Conservation (phyloP, 2,888 invertebrate species). For the Eubasilissa splendida region DNA sequence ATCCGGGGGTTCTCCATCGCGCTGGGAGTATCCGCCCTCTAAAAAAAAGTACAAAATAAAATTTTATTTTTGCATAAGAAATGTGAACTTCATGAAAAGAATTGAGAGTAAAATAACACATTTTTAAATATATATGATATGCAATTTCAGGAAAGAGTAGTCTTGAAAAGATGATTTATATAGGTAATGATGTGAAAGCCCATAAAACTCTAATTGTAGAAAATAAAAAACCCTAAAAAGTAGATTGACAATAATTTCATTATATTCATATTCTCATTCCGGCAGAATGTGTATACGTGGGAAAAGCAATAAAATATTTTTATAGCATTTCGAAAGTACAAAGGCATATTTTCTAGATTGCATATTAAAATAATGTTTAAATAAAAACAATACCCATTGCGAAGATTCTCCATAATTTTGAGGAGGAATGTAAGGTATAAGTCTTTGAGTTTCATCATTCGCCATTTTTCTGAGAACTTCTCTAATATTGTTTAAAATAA, state of each 20-base stretch:
- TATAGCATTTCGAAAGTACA: neutral
- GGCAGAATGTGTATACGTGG: neutral
- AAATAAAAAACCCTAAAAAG: too few relatives aligned
- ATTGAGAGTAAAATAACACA: too few relatives aligned
- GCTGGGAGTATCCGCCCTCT: conserved; percentile 67
- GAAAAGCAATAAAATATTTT: neutral
- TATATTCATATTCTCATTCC: too few relatives aligned
- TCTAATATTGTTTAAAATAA: too few relatives aligned
- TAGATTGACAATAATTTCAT: too few relatives aligned
- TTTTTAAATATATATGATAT: too few relatives aligned
- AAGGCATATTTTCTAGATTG: neutral
- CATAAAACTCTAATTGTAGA: too few relatives aligned
- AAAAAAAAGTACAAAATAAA: conserved; percentile 56
- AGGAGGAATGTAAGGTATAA: conserved; percentile 46
- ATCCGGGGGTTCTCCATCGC: conserved; percentile 70
- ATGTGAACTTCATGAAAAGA: too few relatives aligned
- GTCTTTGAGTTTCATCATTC: conserved; percentile 30
- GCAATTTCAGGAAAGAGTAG: too few relatives aligned
- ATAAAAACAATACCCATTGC: conserved; percentile 25
- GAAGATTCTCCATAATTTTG: conserved; percentile 39
- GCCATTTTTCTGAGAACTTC: conserved; percentile 2
- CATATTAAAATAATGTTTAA: neutral
- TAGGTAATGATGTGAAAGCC: too few relatives aligned
- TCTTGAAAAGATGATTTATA: too few relatives aligned
- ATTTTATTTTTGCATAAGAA: neutral